A percentile compares a stretch with the other conserved stretches of the same genome.
Conservation (phyloP, 2,113 vertebrate species). For the Pelodiscus sinensis region DNA sequence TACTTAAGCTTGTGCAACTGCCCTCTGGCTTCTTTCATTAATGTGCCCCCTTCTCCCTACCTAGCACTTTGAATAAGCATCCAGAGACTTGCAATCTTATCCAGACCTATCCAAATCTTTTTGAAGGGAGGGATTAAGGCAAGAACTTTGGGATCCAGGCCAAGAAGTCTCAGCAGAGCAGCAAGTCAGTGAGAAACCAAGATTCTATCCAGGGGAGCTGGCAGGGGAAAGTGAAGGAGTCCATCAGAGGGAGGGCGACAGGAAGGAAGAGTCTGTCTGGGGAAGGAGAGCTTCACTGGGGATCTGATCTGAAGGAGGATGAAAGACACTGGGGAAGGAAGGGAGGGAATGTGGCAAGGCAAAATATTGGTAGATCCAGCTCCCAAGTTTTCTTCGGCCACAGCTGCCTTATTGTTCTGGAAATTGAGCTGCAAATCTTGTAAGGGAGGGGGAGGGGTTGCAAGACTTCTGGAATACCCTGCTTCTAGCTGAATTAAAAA, state of each 20-base stretch:
- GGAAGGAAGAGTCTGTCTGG: conserved; percentile 49
- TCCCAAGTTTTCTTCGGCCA: neutral
- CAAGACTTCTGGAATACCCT: conserved; percentile 8
- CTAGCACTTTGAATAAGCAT: conserved; percentile 47
- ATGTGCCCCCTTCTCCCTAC: conserved; percentile 29
- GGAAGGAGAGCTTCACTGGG: neutral
- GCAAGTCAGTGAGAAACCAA: conserved; percentile 59
- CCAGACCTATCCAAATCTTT: conserved; percentile 67
- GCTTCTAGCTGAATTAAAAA: neutral
- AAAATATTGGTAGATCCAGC: neutral
- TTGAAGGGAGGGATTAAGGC: conserved; percentile 72
- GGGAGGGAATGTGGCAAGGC: neutral
- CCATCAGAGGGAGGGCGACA: conserved; percentile 41
- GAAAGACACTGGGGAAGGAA: neutral
- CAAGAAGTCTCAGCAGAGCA: conserved; percentile 60
- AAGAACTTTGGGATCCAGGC: conserved; percentile 64
- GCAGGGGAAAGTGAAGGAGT: conserved; percentile 55
- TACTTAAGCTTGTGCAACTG: conserved; percentile 14
- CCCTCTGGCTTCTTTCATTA: conserved; percentile 63
- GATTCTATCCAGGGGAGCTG: conserved; percentile 60
- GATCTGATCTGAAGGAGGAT: neutral
- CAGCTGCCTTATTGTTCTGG: neutral
- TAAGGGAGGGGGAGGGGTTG: neutral
- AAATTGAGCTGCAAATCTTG: conserved; percentile 20
- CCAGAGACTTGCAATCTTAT: conserved; percentile 67